Percentiles rank a stretch among this genome's conserved stretches.
phyloP scores from a whole-genome alignment of 2,888 invertebrate genomes.

The Endotricha flammealis region DNA sequence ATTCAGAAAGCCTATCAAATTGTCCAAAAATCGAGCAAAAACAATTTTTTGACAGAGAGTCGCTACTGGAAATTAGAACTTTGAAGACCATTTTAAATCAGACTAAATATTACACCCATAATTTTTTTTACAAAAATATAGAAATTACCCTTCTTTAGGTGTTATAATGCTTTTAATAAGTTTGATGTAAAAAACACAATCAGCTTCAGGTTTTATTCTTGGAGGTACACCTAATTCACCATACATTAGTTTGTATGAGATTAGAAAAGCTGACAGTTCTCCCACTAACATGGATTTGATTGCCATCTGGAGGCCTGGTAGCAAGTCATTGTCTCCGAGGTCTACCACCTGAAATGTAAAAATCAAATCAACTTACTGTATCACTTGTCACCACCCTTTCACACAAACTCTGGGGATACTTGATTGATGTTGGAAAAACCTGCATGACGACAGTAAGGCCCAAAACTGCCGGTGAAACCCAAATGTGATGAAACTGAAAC shows the following conservation, averaged over 20 bases:
- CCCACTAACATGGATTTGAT: conserved; percentile 87
- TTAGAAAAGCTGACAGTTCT: conserved; percentile 87
- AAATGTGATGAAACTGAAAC: no score
- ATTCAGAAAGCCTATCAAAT: no score
- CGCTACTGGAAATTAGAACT: no score
- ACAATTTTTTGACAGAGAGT: no score
- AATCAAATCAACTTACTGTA: background rate
- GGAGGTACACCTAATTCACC: conserved; percentile 87
- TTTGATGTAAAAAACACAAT: conserved; percentile 86
- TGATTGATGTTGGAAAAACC: no score
- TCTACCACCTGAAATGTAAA: conserved; percentile 50
- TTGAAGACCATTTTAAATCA: no score
- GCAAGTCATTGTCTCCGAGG: conserved; percentile 55
- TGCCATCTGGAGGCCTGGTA: conserved; percentile 84
- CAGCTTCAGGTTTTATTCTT: conserved; percentile 84
- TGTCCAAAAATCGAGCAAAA: no score
- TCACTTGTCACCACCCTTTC: background rate
- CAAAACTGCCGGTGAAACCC: no score
- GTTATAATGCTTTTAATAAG: conserved; percentile 78
- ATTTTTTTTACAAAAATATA: background rate
- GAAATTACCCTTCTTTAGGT: conserved; percentile 40
- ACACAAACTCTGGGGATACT: no score
- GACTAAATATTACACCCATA: no score
- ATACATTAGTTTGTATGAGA: conserved; percentile 86
- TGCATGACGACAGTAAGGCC: no score